Conservation (phyloP, 2,113 vertebrate genomes). For the Jaculus jaculus region DNA sequence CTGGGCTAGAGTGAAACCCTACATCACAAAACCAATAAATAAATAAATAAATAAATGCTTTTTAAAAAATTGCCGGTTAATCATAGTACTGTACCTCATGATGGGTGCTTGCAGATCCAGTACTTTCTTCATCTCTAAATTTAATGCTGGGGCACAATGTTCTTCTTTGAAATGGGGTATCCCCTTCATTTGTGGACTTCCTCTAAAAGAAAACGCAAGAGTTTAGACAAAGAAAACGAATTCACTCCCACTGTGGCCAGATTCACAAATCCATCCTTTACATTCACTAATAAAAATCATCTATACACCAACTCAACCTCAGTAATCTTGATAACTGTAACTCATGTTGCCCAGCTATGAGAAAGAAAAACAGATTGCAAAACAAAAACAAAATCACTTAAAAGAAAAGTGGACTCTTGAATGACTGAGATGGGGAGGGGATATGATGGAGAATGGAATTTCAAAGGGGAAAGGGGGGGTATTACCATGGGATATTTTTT, state of each 20-base stretch:
- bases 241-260: background rate
- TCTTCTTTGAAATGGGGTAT: constrained; percentile 96
- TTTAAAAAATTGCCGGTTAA: background rate
- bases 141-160: constrained; percentile 94
- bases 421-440: too few species aligned
- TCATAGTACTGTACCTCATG: constrained; percentile 88
- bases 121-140: constrained; percentile 95
- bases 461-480: too few species aligned
- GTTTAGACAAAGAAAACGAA: constrained; percentile 56
- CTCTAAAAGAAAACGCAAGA: constrained; percentile 83
- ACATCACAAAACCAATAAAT: too few species aligned
- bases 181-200: constrained; percentile 93
- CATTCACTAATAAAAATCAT: constrained; percentile 50
- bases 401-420: background rate
- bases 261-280: background rate
- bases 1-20: too few species aligned
- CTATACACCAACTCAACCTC: background rate
- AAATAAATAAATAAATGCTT: too few species aligned
- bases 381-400: background rate
- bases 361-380: background rate
- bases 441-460: too few species aligned
- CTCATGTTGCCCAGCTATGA: background rate
- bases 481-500: too few species aligned
- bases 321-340: background rate
- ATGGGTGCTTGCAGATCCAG: constrained; percentile 96